These are phyloP conservation scores for Ochlodes sylvanus DNA, from an alignment of 2,888 invertebrate genomes.

Conservation along the genomic window DNA sequence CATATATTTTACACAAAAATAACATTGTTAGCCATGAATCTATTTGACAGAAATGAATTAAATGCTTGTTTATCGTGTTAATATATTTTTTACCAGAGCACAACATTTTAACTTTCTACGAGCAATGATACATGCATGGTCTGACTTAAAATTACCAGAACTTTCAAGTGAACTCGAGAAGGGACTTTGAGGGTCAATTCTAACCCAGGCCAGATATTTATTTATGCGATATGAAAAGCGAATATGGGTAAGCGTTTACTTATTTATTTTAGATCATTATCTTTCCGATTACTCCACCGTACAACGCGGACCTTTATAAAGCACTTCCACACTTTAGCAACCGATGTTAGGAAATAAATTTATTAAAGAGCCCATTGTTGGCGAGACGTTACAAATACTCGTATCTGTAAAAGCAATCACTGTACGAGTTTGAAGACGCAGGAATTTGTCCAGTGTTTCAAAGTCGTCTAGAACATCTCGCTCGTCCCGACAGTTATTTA, in stretches of 20 bases:
- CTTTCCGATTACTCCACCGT: not conserved
- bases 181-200: too few relatives aligned
- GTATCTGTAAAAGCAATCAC: conserved; percentile 28
- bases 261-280: not conserved
- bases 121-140: too few relatives aligned
- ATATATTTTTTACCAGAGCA: too few relatives aligned
- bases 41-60: too few relatives aligned
- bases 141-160: too few relatives aligned
- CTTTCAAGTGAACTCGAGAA: too few relatives aligned
- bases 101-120: too few relatives aligned
- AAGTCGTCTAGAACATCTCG: conserved; percentile 24
- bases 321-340: not conserved
- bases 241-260: not conserved
- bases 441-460: conserved; percentile 31
- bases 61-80: too few relatives aligned
- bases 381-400: conserved; percentile 16
- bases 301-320: not conserved
- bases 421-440: conserved; percentile 17
- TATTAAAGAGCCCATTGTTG: conserved; percentile 7
- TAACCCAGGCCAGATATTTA: too few relatives aligned
- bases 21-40: too few relatives aligned
- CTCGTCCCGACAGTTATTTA: conserved; percentile 29
- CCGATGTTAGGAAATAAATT: conserved; percentile 7
- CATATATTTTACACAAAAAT: too few relatives aligned
- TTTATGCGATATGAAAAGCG: not conserved